Evolutionary conservation across 2,888 invertebrate genomes (phyloP), one percentile per base, ranked within the genome.

Genomic region (Allygus modestus): DNA sequence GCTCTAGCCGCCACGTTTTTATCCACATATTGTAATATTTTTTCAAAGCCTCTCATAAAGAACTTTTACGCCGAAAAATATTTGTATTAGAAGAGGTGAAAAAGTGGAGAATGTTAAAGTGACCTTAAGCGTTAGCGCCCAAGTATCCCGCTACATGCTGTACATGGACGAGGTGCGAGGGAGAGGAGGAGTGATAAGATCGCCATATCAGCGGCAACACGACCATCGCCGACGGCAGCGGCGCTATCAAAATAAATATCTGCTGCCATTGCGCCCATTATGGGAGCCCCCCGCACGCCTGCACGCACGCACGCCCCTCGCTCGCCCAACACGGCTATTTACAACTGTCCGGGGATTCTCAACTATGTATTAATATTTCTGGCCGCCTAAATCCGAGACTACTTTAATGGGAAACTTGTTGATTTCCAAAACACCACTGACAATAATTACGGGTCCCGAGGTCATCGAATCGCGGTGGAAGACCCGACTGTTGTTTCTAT

Each of bases 221-320:
- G 65, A 65, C 65, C 28, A 58, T 58, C 65, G 65, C 65, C 65
- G 5, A 12, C 9, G 65, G 65, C 65, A 2, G 65, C 65, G 28
- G 28, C 31, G 65, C 65, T 65, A 65, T 65, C 65, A 65, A 65
- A 65, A 65, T 65, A 65, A 65, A 65, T 65, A 65, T 65, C 65
- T 65, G 65, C 65, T 65, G 65, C 65, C 65, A 65, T 28, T 65
- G 65, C 65, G 65, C 31, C 65, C 65, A 31, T 65, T 9, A 65
- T 65, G 65, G 65, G 11, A 1, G 17, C 65, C 65, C 65, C 31
- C 2, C 65, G 28, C 65, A 65, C 65, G 12, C 28, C 9, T 28
- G 20, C 9, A 65, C 65, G 4, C 31, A 7, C 26, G 26, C 58
- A 58, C 58, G 20, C 58, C 1, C 58, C 12, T 1, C n/a, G 17